Base-by-base conservation (phyloP, 2,797 vertebrate genomes). In the Eleutherodactylus coqui region DNA sequence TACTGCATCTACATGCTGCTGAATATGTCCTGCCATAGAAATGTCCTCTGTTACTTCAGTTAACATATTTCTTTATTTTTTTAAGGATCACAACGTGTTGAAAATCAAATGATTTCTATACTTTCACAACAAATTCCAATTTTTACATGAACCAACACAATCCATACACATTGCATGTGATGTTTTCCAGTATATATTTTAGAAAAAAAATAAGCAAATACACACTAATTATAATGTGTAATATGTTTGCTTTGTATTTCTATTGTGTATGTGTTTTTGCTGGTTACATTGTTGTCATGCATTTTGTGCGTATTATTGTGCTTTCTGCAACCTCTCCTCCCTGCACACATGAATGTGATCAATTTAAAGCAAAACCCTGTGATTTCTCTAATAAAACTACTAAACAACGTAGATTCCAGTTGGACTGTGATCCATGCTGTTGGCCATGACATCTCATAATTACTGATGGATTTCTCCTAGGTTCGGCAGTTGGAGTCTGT, bases 401-500 rank as follows among this genome's bases (percentile, higher is more conserved):
- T 69, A 36, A 38, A 13, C 24, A 38, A 38, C 38, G 11, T 78
- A 38, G 21, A n/a, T 41, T 76, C 10, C 32, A 76, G n/a, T 1
- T 34, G 9, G 10, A 3, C 51, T 55, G 32, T 34, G 11, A 32
- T 34, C 11, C 19, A 32, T 11, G 16, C n/a, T 87, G 32, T 7
- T 36, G 13, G 49, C 29, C 7, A 36, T 36, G 27, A 41, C 72
- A 45, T 32, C 4, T 76, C 49, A 47, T 47, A 78, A 5, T 84
- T n/a, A 45, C 27, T 19, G 3, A 21, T 84, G 13, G 49, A 17
- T 76, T 75, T 16, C 36, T 77, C 83, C 0, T 38, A 98, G 97
- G 94, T 95, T 92, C 96, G 95, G 86, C 96, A 96, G 75, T 89
- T 98, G 93, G 97, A 97, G 73, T 94, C 94, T 19, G 92, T 90